phyloP scores from a whole-genome alignment of 1,140 invertebrate species.

The Zaprionus davidi region DNA sequence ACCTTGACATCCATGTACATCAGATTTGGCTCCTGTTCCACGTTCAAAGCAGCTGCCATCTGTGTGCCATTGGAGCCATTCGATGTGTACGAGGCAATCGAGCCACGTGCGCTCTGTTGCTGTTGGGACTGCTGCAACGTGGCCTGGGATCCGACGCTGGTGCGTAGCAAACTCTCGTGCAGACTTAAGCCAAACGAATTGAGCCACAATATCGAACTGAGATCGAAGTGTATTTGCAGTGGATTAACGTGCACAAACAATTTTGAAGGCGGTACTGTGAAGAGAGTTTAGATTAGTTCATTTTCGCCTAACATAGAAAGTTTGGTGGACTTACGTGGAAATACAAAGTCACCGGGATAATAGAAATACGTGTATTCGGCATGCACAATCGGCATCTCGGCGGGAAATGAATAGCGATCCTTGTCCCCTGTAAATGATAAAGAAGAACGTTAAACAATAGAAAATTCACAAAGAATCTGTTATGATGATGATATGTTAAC shows the following conservation, averaged over 20 bases:
- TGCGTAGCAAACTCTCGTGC: constrained; percentile 88
- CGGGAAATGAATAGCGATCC: constrained; percentile 92
- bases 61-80: constrained; percentile 79
- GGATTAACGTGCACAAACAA: constrained; percentile 96
- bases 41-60: constrained; percentile 61
- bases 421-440: constrained; percentile 90
- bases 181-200: constrained; percentile 97
- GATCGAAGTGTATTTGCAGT: constrained; percentile 93
- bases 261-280: constrained; percentile 94
- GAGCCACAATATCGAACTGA: constrained; percentile 94
- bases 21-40: constrained; percentile 85
- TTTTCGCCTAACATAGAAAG: no score
- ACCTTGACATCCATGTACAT: constrained; percentile 94
- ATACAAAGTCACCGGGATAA: constrained; percentile 96
- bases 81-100: constrained; percentile 71
- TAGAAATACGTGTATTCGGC: constrained; percentile 98
- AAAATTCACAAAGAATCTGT: neutral
- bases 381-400: constrained; percentile 95
- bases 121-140: constrained; percentile 47
- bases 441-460: neutral
- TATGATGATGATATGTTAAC: no score
- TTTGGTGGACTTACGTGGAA: constrained; percentile 90
- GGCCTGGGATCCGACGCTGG: constrained; percentile 83
- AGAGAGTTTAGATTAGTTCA: neutral
- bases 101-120: constrained; percentile 58